Percentiles rank a stretch among this genome's conserved stretches.
Conservation (phyloP, 2,797 vertebrate genomes). For the Zenarchopterus dispar region DNA sequence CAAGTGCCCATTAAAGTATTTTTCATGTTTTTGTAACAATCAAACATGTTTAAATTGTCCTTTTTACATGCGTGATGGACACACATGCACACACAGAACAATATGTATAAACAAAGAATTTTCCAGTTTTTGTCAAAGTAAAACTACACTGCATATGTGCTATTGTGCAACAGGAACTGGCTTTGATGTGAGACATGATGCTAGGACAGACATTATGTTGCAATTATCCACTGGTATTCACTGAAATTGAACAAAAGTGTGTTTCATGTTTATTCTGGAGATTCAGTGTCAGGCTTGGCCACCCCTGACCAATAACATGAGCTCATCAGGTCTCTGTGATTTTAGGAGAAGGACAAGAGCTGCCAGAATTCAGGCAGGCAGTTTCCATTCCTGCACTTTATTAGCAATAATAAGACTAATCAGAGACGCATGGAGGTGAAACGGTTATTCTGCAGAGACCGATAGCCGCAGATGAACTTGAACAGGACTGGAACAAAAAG, state of each 20-base stretch:
- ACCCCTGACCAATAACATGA: slow-evolving; percentile 63
- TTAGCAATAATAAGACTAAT: slow-evolving; percentile 72
- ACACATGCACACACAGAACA: background rate
- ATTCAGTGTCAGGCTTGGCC: slow-evolving; percentile 46
- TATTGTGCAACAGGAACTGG: too few relatives aligned
- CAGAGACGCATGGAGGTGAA: slow-evolving; percentile 64
- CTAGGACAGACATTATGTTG: slow-evolving; percentile 8
- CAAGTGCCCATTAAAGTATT: slow-evolving; percentile 64
- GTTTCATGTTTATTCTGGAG: slow-evolving; percentile 42
- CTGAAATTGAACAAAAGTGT: slow-evolving; percentile 31
- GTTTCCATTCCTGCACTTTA: slow-evolving; percentile 68
- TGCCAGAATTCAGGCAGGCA: slow-evolving; percentile 54
- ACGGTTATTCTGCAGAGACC: slow-evolving; percentile 40
- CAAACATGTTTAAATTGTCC: slow-evolving; percentile 16
- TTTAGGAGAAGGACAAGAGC: slow-evolving; percentile 55
- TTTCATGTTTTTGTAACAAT: slow-evolving; percentile 32
- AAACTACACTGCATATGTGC: background rate
- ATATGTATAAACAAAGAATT: background rate
- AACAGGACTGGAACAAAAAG: slow-evolving; percentile 19
- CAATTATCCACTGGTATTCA: slow-evolving; percentile 4
- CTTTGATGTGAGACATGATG: slow-evolving; percentile 7
- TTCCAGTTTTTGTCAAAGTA: background rate
- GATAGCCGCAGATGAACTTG: slow-evolving; percentile 22
- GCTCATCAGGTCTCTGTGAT: slow-evolving; percentile 67
- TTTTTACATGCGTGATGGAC: slow-evolving; percentile 2